These are phyloP conservation scores for Orthosia cruda DNA, from an alignment of 2,888 invertebrate species.

Conservation along the genomic window DNA sequence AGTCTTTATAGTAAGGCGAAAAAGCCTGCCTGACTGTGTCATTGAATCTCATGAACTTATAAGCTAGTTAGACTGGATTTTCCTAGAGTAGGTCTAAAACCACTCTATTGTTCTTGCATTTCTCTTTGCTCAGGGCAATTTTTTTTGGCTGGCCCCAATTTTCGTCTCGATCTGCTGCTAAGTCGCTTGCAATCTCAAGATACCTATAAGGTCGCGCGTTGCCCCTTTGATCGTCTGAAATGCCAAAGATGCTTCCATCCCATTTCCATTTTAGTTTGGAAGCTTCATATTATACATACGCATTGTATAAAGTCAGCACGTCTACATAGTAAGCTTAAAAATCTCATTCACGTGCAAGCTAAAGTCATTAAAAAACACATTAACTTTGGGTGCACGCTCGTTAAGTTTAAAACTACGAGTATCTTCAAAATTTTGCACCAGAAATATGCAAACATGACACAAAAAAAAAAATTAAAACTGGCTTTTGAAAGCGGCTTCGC, in stretches of 20 bases:
- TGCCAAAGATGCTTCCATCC: neutral
- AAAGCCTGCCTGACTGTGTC: too few species aligned
- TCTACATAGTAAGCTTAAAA: neutral
- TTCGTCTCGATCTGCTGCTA: neutral
- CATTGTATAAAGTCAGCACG: neutral
- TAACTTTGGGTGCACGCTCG: constrained; percentile 4
- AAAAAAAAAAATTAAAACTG: neutral
- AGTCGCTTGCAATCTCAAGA: neutral
- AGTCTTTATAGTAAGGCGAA: too few species aligned
- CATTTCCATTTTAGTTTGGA: too few species aligned
- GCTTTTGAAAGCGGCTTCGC: too few species aligned
- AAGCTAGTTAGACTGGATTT: too few species aligned
- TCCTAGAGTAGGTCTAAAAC: too few species aligned
- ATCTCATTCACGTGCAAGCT: constrained; percentile 5
- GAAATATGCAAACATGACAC: neutral
- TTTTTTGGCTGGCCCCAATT: too few species aligned
- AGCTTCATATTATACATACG: too few species aligned
- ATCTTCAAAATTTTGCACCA: constrained; percentile 15
- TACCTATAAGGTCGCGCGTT: neutral
- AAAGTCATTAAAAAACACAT: constrained; percentile 25
- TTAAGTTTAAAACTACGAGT: constrained; percentile 12
- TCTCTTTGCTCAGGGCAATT: too few species aligned
- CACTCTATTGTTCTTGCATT: too few species aligned
- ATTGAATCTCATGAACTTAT: too few species aligned
- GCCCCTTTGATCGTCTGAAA: neutral